Evolutionary conservation across 2,113 vertebrate species (phyloP).

Genomic region (Tetrax tetrax): DNA sequence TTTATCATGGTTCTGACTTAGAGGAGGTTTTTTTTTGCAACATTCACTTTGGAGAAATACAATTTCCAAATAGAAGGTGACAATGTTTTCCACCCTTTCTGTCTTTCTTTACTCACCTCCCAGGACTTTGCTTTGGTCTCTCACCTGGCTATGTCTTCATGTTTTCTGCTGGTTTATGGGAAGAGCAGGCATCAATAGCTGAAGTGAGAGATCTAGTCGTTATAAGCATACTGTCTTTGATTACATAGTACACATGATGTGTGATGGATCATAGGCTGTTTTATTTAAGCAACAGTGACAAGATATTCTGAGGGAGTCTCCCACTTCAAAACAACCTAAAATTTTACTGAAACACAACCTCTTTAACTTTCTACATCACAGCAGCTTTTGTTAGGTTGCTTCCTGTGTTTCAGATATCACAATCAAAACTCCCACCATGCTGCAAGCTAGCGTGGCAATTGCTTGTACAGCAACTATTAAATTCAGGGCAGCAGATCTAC

Average conservation of each 20-base stretch:
- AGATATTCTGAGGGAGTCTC: not conserved
- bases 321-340: not conserved
- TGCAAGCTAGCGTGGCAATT: not conserved
- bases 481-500: constrained; percentile 34
- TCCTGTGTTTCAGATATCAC: not conserved
- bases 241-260: not conserved
- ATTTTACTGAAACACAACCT: not conserved
- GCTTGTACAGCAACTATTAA: not conserved
- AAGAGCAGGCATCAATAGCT: not conserved
- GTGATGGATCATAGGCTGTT: not conserved
- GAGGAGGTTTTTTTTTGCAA: not conserved
- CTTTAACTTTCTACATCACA: not conserved
- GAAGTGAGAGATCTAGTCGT: not conserved
- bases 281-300: not conserved
- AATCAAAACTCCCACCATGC: not conserved
- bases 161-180: not conserved
- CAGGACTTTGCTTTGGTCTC: not conserved
- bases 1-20: not conserved
- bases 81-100: not conserved
- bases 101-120: not conserved
- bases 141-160: not conserved
- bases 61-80: constrained; percentile 6
- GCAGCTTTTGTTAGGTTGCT: not conserved
- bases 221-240: not conserved
- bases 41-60: constrained; percentile 1